Evolutionary conservation across 2,888 invertebrate species (phyloP), one percentile per base, ranked within the genome.

Genomic region (Ypsolopha sequella): DNA sequence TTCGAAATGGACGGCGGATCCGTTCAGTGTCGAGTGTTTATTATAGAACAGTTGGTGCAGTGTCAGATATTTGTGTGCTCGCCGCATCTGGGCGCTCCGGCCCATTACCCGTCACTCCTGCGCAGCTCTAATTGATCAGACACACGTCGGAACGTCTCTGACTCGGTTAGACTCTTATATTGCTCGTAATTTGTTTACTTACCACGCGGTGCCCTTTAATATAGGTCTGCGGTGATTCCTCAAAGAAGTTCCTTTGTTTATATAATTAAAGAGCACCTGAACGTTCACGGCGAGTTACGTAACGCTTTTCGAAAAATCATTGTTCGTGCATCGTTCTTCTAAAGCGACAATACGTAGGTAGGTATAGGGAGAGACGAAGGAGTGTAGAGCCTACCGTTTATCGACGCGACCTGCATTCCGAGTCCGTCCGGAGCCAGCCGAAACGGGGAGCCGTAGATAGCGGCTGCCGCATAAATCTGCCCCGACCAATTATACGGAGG

Each of bases 401-500:
- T 50, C 51, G 48, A 41, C 50, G 34, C 38, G 49, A 13, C 58
- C 59, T 24, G 58, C 61, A 63, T 59, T 53, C 66, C 67, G 63
- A 63, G 61, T 58, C 56, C 53, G 59, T 57, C 68, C 66, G 69
- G 63, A 59, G 60, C 36, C 11, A n/a, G 36, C 49, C 48, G 48
- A 53, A 51, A 46, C 52, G 41, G 54, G 52, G 51, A 51, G 51
- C 52, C 46, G 49, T 24, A 67, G 69, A 75, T 70, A 73, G 65
- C 68, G 67, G 62, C 62, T 64, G 68, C 62, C 66, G 70, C 67
- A 77, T 73, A 72, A 73, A 76, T 73, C 70, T 67, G 68, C 70
- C 63, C 58, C 69, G 59, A 75, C 80, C 80, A 80, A 80, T 82
- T 82, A 78, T 74, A 73, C 62, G 63, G 62, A 65, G 64, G 65